Evolutionary conservation across 2,113 vertebrate species (phyloP).

Genomic region (Pygoscelis adeliae): DNA sequence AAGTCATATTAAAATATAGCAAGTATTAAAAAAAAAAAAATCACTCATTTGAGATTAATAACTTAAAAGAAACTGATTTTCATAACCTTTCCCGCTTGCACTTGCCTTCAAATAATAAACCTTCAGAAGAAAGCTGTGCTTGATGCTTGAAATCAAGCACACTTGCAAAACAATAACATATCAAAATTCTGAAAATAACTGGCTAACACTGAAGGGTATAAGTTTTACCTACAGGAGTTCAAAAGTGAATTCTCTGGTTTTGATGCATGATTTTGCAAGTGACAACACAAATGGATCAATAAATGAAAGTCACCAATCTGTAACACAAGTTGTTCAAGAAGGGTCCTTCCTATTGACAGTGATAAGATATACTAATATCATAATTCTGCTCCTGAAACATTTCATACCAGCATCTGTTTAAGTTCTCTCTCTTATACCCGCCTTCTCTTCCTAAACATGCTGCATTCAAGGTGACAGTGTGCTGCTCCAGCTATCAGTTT

Average conservation of each 20-base stretch:
- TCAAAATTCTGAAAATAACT: neutral
- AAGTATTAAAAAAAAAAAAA: conserved; percentile 18
- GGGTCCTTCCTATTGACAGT: neutral
- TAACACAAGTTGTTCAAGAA: neutral
- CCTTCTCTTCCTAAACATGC: neutral
- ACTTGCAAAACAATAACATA: neutral
- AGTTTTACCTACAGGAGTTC: neutral
- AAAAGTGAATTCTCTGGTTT: neutral
- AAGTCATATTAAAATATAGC: conserved; percentile 57
- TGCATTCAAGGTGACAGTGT: neutral
- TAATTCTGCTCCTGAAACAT: neutral
- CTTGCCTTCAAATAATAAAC: conserved; percentile 25
- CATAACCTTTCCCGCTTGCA: neutral
- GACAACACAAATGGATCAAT: neutral
- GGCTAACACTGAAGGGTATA: neutral
- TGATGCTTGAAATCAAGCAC: neutral
- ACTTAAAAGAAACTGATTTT: conserved; percentile 20
- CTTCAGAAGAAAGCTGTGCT: neutral
- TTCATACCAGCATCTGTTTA: neutral
- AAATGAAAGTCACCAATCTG: neutral
- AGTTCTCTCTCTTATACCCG: neutral
- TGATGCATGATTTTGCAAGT: neutral
- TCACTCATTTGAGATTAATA: neutral
- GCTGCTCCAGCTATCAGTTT: neutral
- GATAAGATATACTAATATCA: rapidly evolving